Evolutionary conservation across 2,888 invertebrate species (phyloP), one percentile per base, ranked within the genome.

Genomic region (Omphaloscelis lunosa): DNA sequence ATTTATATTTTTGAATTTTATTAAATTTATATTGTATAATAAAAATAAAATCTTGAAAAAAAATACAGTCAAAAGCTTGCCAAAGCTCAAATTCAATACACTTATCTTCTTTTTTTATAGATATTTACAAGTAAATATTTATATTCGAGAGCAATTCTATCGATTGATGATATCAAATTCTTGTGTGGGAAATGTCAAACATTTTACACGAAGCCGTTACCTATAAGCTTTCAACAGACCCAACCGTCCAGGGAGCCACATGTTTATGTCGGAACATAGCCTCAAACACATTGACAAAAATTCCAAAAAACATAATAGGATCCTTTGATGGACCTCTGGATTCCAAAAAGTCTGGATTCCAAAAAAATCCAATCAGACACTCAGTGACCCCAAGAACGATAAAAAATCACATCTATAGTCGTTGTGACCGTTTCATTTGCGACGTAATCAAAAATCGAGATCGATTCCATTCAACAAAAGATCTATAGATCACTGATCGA

Each of bases 401-500:
- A 89, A 90, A 91, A 93, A 90, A 83, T 70, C 82, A 83, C 69
- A 81, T 80, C 79, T 76, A 85, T 88, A 83, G 86, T 87, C 89
- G 89, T 89, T 89, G 88, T 88, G 91, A 91, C 90, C 90, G 88
- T 91, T 90, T 91, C 92, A 92, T 93, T 95, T 91, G 92, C 93
- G 90, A 90, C 91, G 91, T 90, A 95, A 96, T 95, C 94, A 93
- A 95, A 88, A 91, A 92, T 90, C 88, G 88, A 93, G 92, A 95
- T 96, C 96, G 95, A 96, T 95, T 95, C 89, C 91, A 88, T 85
- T 84, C 90, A 93, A 96, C 96, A 96, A 96, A 92, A 94, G 95
- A 93, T 93, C 92, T 93, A 93, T 94, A 94, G 94, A 94, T 93
- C 95, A 92, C 92, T 93, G 94, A 95, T 95, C 94, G 95, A 94